Conservation (phyloP, 92 coral and sea anemone genomes). For the Ricordea florida region DNA sequence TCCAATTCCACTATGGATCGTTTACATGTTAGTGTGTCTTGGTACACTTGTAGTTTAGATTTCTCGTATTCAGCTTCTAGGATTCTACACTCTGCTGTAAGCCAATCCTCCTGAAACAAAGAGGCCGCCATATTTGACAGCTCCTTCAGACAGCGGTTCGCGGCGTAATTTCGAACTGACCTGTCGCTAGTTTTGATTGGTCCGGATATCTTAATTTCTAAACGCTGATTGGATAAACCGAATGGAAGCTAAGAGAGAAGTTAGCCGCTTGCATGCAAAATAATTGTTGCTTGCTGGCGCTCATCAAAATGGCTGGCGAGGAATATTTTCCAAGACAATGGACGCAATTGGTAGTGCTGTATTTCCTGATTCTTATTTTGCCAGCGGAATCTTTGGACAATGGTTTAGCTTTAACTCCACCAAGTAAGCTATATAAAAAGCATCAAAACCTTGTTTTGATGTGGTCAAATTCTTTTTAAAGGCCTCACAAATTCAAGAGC, state of each 20-base stretch:
- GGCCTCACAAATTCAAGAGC: no score
- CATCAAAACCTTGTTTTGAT: no score
- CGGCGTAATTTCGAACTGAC: conserved; percentile 19
- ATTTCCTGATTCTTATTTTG: background rate
- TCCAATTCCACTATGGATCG: conserved; percentile 71
- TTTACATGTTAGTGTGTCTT: conserved; percentile 74
- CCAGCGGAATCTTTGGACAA: conserved; percentile 34
- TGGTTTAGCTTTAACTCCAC: conserved; percentile 76
- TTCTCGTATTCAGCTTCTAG: conserved; percentile 83
- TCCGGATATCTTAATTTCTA: background rate
- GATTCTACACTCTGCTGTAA: conserved; percentile 66
- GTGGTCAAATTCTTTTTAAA: no score
- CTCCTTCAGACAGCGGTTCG: conserved; percentile 9
- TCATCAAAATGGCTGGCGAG: background rate
- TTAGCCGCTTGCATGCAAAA: background rate
- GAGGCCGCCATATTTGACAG: conserved; percentile 79
- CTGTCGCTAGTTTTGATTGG: conserved; percentile 20
- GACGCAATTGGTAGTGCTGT: background rate
- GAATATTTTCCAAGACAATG: background rate
- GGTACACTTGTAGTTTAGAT: conserved; percentile 72
- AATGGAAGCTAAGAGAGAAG: no score
- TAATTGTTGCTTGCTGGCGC: background rate
- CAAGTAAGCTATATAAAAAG: conserved; percentile 53
- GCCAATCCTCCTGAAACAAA: conserved; percentile 20
- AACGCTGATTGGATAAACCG: conserved; percentile 55